Evolutionary conservation across 2,888 invertebrate species (phyloP).

Genomic region (Teleogryllus oceanicus): DNA sequence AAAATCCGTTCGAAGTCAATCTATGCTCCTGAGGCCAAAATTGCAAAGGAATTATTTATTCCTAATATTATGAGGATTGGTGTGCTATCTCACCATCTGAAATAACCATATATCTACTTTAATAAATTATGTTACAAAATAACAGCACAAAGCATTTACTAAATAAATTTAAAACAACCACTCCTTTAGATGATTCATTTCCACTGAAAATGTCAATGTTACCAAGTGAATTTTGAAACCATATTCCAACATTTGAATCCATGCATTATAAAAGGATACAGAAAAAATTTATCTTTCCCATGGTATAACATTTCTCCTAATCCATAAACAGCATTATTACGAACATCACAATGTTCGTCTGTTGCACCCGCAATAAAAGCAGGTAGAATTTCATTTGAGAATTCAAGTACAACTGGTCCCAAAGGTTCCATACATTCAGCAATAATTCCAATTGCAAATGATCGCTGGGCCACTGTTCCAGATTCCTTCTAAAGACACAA

Average conservation of each 20-base stretch:
- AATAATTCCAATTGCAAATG: conserved; percentile 69
- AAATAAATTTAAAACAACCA: conserved; percentile 20
- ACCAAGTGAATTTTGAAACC: too few relatives aligned
- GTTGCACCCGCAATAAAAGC: conserved; percentile 58
- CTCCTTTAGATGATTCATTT: neutral
- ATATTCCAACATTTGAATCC: conserved; percentile 25
- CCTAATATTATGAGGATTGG: too few relatives aligned
- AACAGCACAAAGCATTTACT: neutral
- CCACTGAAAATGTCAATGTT: too few relatives aligned
- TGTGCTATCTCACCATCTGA: too few relatives aligned
- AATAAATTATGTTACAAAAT: conserved; percentile 25
- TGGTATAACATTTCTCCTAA: conserved; percentile 69
- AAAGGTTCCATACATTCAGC: conserved; percentile 68
- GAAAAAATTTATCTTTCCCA: conserved; percentile 60
- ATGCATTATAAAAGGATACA: conserved; percentile 51
- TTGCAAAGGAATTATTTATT: too few relatives aligned
- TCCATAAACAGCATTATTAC: conserved; percentile 73
- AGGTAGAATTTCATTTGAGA: conserved; percentile 60
- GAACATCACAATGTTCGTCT: conserved; percentile 65
- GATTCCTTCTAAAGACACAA: conserved; percentile 54
- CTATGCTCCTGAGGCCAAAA: too few relatives aligned
- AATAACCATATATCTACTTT: neutral
- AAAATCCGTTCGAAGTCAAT: too few relatives aligned
- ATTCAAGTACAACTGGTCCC: conserved; percentile 52
- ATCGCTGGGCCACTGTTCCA: conserved; percentile 58